Base-by-base conservation (phyloP, 2,797 vertebrate genomes). In the Poecilia velifera region DNA sequence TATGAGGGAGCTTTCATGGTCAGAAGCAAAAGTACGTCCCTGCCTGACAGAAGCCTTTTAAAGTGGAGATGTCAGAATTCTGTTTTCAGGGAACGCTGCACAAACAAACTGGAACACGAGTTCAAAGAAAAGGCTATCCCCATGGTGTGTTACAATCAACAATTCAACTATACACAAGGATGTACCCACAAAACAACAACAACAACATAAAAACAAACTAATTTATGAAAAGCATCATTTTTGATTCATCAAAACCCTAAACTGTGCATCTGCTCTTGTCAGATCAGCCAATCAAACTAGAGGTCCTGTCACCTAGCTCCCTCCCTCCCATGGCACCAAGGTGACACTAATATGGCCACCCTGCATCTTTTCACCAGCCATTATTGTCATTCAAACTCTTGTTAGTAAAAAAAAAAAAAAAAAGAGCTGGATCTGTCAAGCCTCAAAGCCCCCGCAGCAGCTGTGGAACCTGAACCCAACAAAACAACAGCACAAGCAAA, bases 301-400 rank as follows among this genome's bases (percentile, higher is more conserved):
- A 73, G 72, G 43, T 80, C 85, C 78, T 34, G 83, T 83, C 88
- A 72, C 62, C 82, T 86, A 90, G 83, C 86, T 88, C 10, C 25
- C 85, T 83, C 80, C 87, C 83, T 88, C 87, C 86, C 80, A 86
- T 84, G 78, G 84, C 78, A 86, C 78, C 47, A 66, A 72, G 78
- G 71, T 86, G 89, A 93, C 90, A 89, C 82, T 77, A 83, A 90
- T 79, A 78, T 47, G 76, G 22, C 80, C 82, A 77, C 73, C 68
- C 47, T 77, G 82, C 59, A 77, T 82, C 82, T 82, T 74, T 62
- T 76, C 79, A 86, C 51, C 79, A 76, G 73, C 76, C 78, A 64
- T 71, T 74, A 66, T 76, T 77, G 73, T 82, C 88, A 85, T 84
- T 91, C 73, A 88, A 81, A 82, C 80, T 83, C 77, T 20, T 49